Percentiles rank a stretch among this genome's conserved stretches.
phyloP scores from a whole-genome alignment of 2,888 invertebrate genomes.

The Lasioglossum marginatum region DNA sequence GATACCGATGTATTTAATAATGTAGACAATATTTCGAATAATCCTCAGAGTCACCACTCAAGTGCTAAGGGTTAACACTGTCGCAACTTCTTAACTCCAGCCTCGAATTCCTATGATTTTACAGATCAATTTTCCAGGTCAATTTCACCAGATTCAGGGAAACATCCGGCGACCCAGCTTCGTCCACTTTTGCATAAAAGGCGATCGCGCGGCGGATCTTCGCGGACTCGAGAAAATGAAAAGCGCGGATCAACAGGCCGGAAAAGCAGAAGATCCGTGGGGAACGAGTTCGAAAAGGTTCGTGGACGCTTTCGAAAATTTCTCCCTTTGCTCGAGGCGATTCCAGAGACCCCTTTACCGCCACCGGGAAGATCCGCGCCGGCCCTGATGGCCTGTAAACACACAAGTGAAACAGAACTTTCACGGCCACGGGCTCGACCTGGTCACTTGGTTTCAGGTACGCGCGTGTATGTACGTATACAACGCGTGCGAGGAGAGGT shows the following conservation, averaged over 20 bases:
- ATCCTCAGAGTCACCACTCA: no score
- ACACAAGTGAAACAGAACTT: constrained; percentile 77
- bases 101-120: neutral
- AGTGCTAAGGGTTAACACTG: no score
- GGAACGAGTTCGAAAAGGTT: constrained; percentile 44
- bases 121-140: neutral
- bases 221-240: no score
- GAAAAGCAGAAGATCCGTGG: neutral
- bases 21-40: no score
- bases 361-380: constrained; percentile 17
- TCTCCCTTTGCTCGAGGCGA: constrained; percentile 66
- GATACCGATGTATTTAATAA: no score
- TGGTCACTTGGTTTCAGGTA: constrained; percentile 74
- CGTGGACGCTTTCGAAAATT: constrained; percentile 71
- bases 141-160: neutral
- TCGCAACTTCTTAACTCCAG: neutral
- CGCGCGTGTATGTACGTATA: constrained; percentile 15
- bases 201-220: constrained; percentile 25
- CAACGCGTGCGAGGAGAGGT: constrained; percentile 35
- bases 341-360: constrained; percentile 18
- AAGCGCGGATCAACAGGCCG: neutral
- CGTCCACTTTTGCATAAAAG: constrained; percentile 42
- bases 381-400: constrained; percentile 65
- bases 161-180: neutral
- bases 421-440: constrained; percentile 82